Evolutionary conservation across 2,888 invertebrate genomes (phyloP), one percentile per base, ranked within the genome.

Genomic region (Drosophila infuscata): DNA sequence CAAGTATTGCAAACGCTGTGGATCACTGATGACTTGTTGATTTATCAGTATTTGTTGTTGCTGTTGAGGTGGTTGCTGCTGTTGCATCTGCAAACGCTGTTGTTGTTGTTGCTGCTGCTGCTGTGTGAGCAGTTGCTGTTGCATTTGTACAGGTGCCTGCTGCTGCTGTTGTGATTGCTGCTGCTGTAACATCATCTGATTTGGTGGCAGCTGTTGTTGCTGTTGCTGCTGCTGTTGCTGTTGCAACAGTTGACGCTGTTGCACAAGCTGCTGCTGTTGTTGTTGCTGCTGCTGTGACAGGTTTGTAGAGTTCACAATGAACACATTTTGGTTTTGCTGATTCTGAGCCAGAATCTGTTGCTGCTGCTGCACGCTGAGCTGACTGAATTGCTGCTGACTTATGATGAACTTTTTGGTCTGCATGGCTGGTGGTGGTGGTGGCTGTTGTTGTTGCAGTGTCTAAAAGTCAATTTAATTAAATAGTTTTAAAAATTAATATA

Each of bases 361-460:
- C 66, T 94, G 94, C 69, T 94, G 94, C 81, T 95, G 95, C 51
- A 94, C 94, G 29, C 95, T 95, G 53, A 95, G 94, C 81, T 95
- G 95, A 90, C 95, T 95, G 78, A 95, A 94, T 78, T 95, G 95
- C 78, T 95, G 95, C 51, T 95, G 95, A 60, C 94, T 95, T 91
- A 95, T 94, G 43, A 95, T 91, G 77, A 94, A 92, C 84, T 93
- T 92, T 62, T 92, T 92, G 12, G 85, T 81, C 35, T 87, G 82
- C 59, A 87, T 82, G 12, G 90, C 82, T 66, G 91, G 92, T 48
- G 81, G 71, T 57, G 83, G 87, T 36, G 83, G 83, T 73, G 88
- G 81, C 29, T 54, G 67, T 46, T 81, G 78, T 69, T 85, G 76
- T 74, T 81, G 78, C 68, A 83, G 76, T 54, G 81, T 75, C 67